phyloP scores from a whole-genome alignment of 2,888 invertebrate species.

The Pyrochroa serraticornis region DNA sequence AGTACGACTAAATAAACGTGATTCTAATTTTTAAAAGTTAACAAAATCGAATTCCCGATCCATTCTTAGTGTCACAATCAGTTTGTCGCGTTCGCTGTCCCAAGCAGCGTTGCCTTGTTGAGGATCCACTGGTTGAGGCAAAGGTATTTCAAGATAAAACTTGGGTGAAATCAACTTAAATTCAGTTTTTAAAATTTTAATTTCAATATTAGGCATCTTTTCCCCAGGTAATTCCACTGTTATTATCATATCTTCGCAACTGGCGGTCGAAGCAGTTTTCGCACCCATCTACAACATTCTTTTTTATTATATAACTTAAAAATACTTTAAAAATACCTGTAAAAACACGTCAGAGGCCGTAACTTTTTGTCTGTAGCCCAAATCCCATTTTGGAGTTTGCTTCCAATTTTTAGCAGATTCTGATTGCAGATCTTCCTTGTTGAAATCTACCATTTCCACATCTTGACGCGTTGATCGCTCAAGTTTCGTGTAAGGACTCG shows the following conservation, averaged over 20 bases:
- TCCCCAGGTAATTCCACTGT: constrained; percentile 78
- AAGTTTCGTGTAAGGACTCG: constrained; percentile 52
- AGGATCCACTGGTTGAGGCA: constrained; percentile 83
- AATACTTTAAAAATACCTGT: constrained; percentile 63
- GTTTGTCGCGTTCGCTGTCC: constrained; percentile 68
- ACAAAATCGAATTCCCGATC: constrained; percentile 83
- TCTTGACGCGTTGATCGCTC: constrained; percentile 43
- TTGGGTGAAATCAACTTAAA: constrained; percentile 69
- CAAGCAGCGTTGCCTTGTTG: constrained; percentile 82
- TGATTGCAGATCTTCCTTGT: constrained; percentile 54
- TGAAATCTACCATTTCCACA: constrained; percentile 60
- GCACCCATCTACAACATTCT: constrained; percentile 47
- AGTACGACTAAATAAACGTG: neutral
- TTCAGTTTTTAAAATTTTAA: constrained; percentile 68
- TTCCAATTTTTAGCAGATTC: constrained; percentile 63
- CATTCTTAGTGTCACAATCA: constrained; percentile 76
- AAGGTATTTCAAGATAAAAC: constrained; percentile 73
- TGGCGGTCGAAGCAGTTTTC: constrained; percentile 46
- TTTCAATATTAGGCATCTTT: constrained; percentile 73
- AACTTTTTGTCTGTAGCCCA: constrained; percentile 85
- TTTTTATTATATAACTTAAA: neutral
- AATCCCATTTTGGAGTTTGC: constrained; percentile 74
- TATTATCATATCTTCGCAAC: constrained; percentile 79
- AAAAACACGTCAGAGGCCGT: constrained; percentile 85
- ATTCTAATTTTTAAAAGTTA: constrained; percentile 72